phyloP scores from a whole-genome alignment of 2,888 invertebrate genomes.

The Rhagonycha fulva region DNA sequence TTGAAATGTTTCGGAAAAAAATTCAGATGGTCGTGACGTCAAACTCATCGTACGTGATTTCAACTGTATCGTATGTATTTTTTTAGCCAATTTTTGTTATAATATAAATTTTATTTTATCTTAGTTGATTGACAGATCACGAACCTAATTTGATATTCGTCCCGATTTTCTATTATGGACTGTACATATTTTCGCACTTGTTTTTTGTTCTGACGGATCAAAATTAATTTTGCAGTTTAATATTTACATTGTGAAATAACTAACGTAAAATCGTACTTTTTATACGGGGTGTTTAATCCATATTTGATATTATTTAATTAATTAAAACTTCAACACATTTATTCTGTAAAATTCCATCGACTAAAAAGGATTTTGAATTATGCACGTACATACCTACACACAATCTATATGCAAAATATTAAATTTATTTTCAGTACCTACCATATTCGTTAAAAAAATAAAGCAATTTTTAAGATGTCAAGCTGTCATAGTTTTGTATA shows the following conservation, averaged over 20 bases:
- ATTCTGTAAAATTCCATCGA: background rate
- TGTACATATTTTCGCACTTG: slow-evolving; percentile 10
- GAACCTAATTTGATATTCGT: slow-evolving; percentile 39
- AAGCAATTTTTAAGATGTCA: background rate
- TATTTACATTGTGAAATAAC: background rate
- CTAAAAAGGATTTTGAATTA: background rate
- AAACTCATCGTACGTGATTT: background rate
- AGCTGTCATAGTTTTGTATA: background rate
- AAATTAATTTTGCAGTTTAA: slow-evolving; percentile 19
- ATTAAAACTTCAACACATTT: background rate
- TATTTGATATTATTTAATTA: background rate
- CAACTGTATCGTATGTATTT: background rate
- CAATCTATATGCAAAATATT: slow-evolving; percentile 10
- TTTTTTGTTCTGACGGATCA: slow-evolving; percentile 25
- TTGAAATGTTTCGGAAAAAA: no score
- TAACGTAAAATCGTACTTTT: background rate
- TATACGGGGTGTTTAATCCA: background rate
- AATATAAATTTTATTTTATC: background rate
- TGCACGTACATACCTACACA: background rate
- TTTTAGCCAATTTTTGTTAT: background rate
- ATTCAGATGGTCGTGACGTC: background rate
- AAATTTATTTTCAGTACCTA: background rate
- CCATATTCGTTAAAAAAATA: background rate
- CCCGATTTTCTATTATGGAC: slow-evolving; percentile 40
- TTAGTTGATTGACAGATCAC: slow-evolving; percentile 35